Base-by-base conservation (phyloP, 2,113 vertebrate genomes). In the Mesembrinibis cayennensis region DNA sequence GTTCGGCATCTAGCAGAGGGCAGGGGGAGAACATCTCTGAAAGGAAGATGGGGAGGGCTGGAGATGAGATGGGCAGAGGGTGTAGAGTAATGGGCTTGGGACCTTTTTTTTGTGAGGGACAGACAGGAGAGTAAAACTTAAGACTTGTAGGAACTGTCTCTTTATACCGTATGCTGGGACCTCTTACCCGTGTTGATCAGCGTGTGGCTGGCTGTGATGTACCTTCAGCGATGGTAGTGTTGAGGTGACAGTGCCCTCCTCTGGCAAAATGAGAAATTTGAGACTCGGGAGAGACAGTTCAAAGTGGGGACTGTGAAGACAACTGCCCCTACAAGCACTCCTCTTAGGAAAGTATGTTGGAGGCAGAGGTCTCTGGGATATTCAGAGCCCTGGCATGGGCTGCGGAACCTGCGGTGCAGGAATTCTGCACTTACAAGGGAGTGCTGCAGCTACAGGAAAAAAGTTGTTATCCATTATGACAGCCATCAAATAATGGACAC, bases 191-290 rank as follows among this genome's bases (percentile, higher is more conserved):
- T 9, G n/a, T 13, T 71, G 34, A 3, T 17, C 44, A 25, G 76
- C 10, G 0, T 4, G 50, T 6, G 42, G 21, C 82, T 49, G 62
- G 21, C 22, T 36, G 7, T 10, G 26, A 8, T 18, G 49, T 6
- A 27, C 20, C 45, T 16, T 17, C 82, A 56, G 67, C 1, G 2
- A 1, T 5, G 3, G 58, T 12, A 58, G 38, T 22, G 9, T 4
- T 82, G 88, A 40, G 87, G 36, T 34, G 50, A 81, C 38, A 65
- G 88, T 71, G 95, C 95, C 95, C 69, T 84, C 96, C 72, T 59
- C 73, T 76, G 97, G 90, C 61, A 56, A 18, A 82, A n/a, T 0
- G 22, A 42, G 63, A 56, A 58, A 62, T 22, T 42, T 1, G 8
- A 78, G 59, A 5, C 53, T 58, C 0, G 0, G 62, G 22, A 42